Evolutionary conservation across 2,113 vertebrate genomes (phyloP).

Genomic region (Furnarius figulus): DNA sequence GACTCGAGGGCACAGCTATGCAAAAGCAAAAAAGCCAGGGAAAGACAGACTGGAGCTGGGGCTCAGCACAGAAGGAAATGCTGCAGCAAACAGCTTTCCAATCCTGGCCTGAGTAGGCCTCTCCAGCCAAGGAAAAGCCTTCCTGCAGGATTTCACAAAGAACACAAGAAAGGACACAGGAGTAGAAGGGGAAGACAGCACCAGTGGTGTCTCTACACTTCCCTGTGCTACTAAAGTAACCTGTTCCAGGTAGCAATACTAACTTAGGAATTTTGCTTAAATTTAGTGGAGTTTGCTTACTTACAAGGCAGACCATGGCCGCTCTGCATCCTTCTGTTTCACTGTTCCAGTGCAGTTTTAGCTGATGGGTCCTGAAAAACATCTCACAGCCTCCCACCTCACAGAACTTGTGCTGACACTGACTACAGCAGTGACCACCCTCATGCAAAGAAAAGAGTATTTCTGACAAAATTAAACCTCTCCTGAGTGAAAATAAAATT

Average conservation of each 20-base stretch:
- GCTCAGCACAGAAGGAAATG: neutral
- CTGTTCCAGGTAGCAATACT: neutral
- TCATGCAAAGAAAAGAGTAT: neutral
- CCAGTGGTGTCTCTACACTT: too few relatives aligned
- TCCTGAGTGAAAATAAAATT: neutral
- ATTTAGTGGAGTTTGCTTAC: neutral
- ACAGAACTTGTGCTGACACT: neutral
- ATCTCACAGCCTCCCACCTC: neutral
- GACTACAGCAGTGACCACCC: neutral
- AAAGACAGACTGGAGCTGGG: neutral
- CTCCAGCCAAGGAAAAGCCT: neutral
- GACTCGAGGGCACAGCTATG: neutral
- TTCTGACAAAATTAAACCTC: neutral
- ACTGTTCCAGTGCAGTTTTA: neutral
- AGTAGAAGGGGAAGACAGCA: neutral
- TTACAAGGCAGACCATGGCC: neutral
- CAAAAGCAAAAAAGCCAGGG: neutral
- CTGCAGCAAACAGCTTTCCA: neutral
- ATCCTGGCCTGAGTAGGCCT: neutral
- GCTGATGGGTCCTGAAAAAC: neutral
- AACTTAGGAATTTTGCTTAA: neutral
- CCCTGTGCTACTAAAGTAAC: neutral
- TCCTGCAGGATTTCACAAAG: neutral
- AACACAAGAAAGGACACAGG: neutral
- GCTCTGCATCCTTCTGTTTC: neutral